These are phyloP conservation scores for Catamblyrhynchus diadema DNA, from an alignment of 2,797 vertebrate species.

Conservation along the genomic window DNA sequence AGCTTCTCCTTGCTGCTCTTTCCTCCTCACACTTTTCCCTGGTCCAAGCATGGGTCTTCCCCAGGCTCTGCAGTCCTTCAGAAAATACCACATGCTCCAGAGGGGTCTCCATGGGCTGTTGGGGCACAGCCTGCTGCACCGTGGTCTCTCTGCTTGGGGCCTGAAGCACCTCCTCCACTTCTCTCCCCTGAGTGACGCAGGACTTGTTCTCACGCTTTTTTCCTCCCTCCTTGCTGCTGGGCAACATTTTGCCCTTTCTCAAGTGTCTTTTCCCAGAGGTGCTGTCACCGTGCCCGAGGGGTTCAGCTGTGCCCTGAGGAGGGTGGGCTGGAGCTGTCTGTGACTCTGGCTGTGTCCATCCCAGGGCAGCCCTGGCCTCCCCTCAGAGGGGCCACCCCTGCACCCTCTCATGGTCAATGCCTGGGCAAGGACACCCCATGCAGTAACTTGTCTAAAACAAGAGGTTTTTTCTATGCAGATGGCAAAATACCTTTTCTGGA, in stretches of 20 bases:
- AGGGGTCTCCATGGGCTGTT: not conserved
- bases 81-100: not conserved
- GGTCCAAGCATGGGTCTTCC: not conserved
- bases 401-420: fast-evolving
- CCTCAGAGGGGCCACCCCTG: not conserved
- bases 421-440: fast-evolving
- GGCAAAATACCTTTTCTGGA: not conserved
- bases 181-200: not conserved
- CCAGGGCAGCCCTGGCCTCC: not conserved
- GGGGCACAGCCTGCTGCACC: fast-evolving
- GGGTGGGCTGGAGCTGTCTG: not conserved
- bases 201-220: not conserved
- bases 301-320: fast-evolving
- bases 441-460: not conserved
- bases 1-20: not conserved
- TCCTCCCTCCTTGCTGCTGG: not conserved
- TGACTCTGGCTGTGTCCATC: not conserved
- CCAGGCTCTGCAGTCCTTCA: not conserved
- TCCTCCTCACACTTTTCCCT: not conserved
- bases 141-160: not conserved
- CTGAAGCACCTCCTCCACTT: not conserved
- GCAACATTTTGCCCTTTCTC: fast-evolving
- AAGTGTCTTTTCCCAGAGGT: not conserved
- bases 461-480: not conserved
- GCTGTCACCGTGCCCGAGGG: fast-evolving